Base-by-base conservation (phyloP, 2,797 vertebrate genomes). In the Chloroceryle inda region DNA sequence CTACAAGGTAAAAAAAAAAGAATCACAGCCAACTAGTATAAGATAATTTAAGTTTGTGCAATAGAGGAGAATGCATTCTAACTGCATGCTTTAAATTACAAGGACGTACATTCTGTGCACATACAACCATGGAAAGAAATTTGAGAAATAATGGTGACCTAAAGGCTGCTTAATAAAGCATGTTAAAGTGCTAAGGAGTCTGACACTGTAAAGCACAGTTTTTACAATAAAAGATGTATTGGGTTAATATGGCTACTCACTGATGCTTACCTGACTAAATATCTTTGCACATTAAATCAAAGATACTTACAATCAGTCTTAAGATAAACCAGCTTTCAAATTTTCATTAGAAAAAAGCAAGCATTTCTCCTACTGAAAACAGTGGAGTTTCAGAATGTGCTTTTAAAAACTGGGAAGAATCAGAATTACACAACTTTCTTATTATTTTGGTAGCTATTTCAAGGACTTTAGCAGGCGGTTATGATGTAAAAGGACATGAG, bases 191-290 rank as follows among this genome's bases (percentile, higher is more conserved):
- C 98, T 99, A 98, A 98, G 98, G 98, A 98, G 98, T 98, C 98
- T 98, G 98, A 99, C 99, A 99, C 98, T 99, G 98, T 98, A 99
- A 98, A 99, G 98, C 98, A 98, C 98, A 99, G 99, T 99, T 99
- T 99, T 99, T 99, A 99, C 98, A 99, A 99, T 99, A 98, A 98
- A 99, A 99, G 99, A 99, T 99, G 98, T 99, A 99, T 99, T 99
- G 98, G 98, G 98, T 98, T 99, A 99, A 99, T 99, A 99, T 98
- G 99, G 99, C 98, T 98, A 99, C 98, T 98, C 99, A 99, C 98
- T 99, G 99, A 99, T 99, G 99, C 99, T 99, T 99, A 99, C 99
- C 98, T 99, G 99, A 99, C 99, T 99, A 99, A 99, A 98, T 99
- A 98, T 98, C 99, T 98, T 97, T 92, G 98, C 98, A 98, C 98